A percentile compares a stretch with the other conserved stretches of the same genome.
phyloP scores from a whole-genome alignment of 2,113 vertebrate genomes.

The Atherinomorus stipes region DNA sequence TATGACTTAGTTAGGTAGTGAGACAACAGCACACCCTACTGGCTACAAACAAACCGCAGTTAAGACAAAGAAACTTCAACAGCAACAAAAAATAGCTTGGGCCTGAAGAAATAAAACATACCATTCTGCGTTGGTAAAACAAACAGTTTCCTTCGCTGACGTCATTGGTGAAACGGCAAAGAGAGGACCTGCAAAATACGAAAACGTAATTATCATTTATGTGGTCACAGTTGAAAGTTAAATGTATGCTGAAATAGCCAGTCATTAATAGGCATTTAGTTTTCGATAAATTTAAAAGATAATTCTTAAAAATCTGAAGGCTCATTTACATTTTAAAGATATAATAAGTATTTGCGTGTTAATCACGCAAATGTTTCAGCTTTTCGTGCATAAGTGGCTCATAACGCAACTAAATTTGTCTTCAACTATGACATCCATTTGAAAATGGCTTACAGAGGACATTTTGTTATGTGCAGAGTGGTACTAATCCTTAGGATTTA shows the following conservation, averaged over 20 bases:
- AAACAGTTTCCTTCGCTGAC: conserved; percentile 26
- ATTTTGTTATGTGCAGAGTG: conserved; percentile 47
- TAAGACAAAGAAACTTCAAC: neutral
- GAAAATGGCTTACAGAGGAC: conserved; percentile 25
- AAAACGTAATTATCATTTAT: conserved; percentile 32
- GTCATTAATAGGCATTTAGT: neutral
- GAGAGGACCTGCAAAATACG: conserved; percentile 51
- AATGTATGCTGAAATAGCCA: neutral
- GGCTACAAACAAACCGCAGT: conserved; percentile 47
- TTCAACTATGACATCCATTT: conserved; percentile 12
- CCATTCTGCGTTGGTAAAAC: conserved; percentile 51
- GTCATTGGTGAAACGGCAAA: conserved; percentile 9
- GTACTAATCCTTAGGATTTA: conserved; percentile 55
- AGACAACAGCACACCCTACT: conserved; percentile 75
- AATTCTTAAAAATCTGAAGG: neutral
- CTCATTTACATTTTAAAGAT: conserved; percentile 39
- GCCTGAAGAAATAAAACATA: conserved; percentile 47
- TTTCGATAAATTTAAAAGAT: neutral
- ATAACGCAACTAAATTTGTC: conserved; percentile 31
- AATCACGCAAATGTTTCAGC: conserved; percentile 5
- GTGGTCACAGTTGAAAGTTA: neutral
- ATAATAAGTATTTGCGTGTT: conserved; percentile 7
- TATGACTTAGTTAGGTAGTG: conserved; percentile 32
- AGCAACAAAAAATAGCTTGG: neutral
- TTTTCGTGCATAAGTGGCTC: neutral